Evolutionary conservation across 92 coral and sea anemone genomes (phyloP), one percentile per base, ranked within the genome.

Genomic region (Isaurus tuberculatus): DNA sequence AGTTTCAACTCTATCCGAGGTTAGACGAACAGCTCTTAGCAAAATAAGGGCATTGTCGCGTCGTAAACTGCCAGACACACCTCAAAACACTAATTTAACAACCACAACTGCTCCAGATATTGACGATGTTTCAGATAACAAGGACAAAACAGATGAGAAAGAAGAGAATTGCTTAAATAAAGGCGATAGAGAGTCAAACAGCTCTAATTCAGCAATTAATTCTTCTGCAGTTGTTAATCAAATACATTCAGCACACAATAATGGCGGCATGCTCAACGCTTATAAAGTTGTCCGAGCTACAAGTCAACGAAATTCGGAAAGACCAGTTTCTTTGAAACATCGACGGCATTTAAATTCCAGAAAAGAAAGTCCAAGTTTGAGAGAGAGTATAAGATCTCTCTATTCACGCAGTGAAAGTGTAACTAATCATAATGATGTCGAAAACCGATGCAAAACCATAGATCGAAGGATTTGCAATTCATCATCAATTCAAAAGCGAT

Each of bases 211-310:
- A 36, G 11, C 51, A 14, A 22, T 4, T 15, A 34, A 33, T 6
- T 11, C 55, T 15, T 40, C 70, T 13, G 37, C 69, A 10, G 33
- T 36, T 27, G 32, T 26, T 1, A 55, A 32, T 11, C 49, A 40
- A 37, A 57, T 20, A 6, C 68, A 58, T 5, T 22, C 53, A 14
- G 25, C 31, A 8, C n/a, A 33, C 20, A 7, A 16, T 13, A 58
- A 34, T 58, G 13, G 68, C 17, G 69, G 67, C 32, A 77, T 77
- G 82, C 36, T 77, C 0, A 27, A 36, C 15, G 25, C 82, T 22
- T 77, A 77, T 8, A 77, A 58, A n/a, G 22, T 77, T 19, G 69
- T 77, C 15, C 82, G 70, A 4, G 51, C 82, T 9, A 70, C 82
- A 3, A 77, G 82, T n/a, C 82, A 77, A 77, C 15, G 70, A 33